phyloP scores from a whole-genome alignment of 2,797 vertebrate genomes.

The Apogon hyalosoma region DNA sequence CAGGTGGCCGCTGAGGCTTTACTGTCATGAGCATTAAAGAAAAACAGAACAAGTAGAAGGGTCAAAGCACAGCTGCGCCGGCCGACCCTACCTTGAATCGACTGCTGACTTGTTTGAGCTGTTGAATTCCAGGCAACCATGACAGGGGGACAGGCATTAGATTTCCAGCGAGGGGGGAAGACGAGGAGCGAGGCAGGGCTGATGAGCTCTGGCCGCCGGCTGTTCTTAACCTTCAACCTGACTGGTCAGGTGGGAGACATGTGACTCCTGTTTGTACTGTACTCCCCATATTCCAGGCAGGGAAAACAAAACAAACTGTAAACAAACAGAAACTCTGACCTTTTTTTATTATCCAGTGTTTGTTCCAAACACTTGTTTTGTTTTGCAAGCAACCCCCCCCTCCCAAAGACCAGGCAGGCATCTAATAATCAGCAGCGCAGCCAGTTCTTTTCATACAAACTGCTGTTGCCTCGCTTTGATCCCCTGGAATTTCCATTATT shows the following conservation, averaged over 20 bases:
- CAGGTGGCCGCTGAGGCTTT: constrained; percentile 83
- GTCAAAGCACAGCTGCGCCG: constrained; percentile 75
- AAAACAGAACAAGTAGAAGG: constrained; percentile 73
- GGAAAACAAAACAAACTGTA: constrained; percentile 76
- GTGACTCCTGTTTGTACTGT: constrained; percentile 80
- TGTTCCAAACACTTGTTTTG: constrained; percentile 84
- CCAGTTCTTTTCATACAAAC: constrained; percentile 51
- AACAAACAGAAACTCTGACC: constrained; percentile 86
- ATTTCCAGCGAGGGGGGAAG: constrained; percentile 40
- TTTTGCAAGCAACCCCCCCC: constrained; percentile 72
- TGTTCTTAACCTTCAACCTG: constrained; percentile 77
- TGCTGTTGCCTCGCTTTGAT: constrained; percentile 56
- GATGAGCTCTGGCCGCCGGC: constrained; percentile 69
- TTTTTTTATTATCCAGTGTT: constrained; percentile 84
- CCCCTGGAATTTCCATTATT: constrained; percentile 76
- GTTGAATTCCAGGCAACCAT: constrained; percentile 71
- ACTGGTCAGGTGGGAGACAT: constrained; percentile 75
- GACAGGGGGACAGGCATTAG: constrained; percentile 68
- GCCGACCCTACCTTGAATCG: constrained; percentile 74
- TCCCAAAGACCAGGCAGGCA: constrained; percentile 57
- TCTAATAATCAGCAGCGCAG: constrained; percentile 71
- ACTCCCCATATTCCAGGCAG: constrained; percentile 77
- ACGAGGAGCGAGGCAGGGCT: constrained; percentile 15
- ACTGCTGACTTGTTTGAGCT: constrained; percentile 69
- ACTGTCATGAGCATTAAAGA: constrained; percentile 80